Conservation (phyloP, 1,140 invertebrate species). For the Drosophila navojoa region DNA sequence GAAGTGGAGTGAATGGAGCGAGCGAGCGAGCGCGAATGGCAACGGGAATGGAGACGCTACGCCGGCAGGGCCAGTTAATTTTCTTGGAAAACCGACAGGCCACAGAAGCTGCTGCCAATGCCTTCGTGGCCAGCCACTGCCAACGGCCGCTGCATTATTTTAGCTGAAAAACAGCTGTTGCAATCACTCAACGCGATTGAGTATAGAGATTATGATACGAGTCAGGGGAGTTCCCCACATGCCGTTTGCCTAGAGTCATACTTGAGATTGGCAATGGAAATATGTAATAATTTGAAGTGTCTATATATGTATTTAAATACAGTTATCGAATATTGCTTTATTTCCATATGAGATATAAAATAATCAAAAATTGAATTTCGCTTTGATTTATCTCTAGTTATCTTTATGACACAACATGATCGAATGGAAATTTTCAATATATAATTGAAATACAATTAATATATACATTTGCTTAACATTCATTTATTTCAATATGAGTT, state of each 20-base stretch:
- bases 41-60: conserved; percentile 30
- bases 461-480: not conserved
- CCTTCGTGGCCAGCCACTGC: conserved; percentile 12
- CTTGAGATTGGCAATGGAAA: not conserved
- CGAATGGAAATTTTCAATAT: no score
- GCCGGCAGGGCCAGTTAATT: conserved; percentile 67
- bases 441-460: no score
- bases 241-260: not conserved
- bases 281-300: not conserved
- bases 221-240: conserved; percentile 9
- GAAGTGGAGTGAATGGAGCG: conserved; percentile 54
- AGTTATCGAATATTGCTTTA: no score
- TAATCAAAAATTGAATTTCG: no score
- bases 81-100: conserved; percentile 72
- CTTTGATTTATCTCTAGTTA: no score
- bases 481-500: no score
- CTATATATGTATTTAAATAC: no score
- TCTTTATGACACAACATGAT: no score
- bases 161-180: conserved; percentile 62
- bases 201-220: conserved; percentile 41
- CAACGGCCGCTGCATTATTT: conserved; percentile 29
- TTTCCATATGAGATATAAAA: no score
- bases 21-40: conserved; percentile 22
- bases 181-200: conserved; percentile 18
- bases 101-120: conserved; percentile 61